Evolutionary conservation across 2,888 invertebrate genomes (phyloP).

Genomic region (Chalcis sispes): DNA sequence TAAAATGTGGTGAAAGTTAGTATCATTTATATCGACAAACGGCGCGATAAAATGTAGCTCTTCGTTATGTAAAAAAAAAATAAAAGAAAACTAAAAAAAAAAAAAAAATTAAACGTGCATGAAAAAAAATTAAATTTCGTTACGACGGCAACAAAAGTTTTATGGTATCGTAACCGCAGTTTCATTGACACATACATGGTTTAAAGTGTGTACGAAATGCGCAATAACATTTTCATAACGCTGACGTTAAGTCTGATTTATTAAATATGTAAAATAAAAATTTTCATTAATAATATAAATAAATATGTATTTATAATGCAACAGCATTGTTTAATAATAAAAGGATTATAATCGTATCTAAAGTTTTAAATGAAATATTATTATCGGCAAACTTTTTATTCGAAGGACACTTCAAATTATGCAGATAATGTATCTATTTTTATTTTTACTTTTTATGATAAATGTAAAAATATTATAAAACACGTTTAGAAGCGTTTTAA

Average conservation of each 20-base stretch:
- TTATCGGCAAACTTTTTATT: conserved; percentile 1
- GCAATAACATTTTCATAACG: conserved; percentile 41
- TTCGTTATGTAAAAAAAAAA: conserved; percentile 34
- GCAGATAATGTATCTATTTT: conserved; percentile 28
- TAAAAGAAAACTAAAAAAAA: conserved; percentile 10
- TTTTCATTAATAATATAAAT: too few species aligned
- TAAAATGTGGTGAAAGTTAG: conserved; percentile 33
- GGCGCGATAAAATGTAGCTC: conserved; percentile 10
- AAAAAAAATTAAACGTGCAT: too few species aligned
- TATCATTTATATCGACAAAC: conserved; percentile 30
- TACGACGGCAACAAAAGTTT: conserved; percentile 41
- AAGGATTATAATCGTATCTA: too few species aligned
- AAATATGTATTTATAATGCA: neutral
- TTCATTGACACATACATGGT: conserved; percentile 32
- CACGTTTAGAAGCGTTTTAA: too few species aligned
- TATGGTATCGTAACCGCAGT: conserved; percentile 44
- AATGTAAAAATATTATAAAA: neutral
- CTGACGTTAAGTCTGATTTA: conserved; percentile 14
- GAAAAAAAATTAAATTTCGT: conserved; percentile 42
- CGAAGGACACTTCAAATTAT: conserved; percentile 34
- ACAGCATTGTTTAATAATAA: too few species aligned
- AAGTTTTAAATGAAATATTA: neutral
- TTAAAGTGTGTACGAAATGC: conserved; percentile 10
- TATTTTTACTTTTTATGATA: conserved; percentile 22
- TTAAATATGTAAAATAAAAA: too few species aligned